Evolutionary conservation across 1,140 invertebrate genomes (phyloP), one percentile per base, ranked within the genome.

Genomic region (Drosophila nigromelanica): DNA sequence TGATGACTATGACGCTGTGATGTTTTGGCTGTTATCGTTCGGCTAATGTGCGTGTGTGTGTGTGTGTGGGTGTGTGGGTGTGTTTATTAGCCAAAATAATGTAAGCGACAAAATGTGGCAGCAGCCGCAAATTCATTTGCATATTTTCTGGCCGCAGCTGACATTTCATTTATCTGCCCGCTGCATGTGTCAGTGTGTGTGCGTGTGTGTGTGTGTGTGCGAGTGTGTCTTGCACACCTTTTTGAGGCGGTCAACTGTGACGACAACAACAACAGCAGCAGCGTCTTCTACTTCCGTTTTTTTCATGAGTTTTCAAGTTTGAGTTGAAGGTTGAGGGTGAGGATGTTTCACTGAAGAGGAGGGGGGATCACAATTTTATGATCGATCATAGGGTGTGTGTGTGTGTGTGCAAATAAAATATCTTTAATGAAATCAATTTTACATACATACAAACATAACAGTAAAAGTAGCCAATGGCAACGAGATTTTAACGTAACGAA

Each of bases 171-270:
- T n/a, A 51, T 51, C 48, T 51, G n/a, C 24, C 14, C 48, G n/a
- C 48, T 35, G 62, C 45, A 76, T 58, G 54, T 62, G 50, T 37
- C 4, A 7, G 11, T n/a, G 37, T 14, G 18, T n/a, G 47, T 42
- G 50, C 15, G 50, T 37, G 33, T 54, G 60, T 47, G 24, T 63
- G 11, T 27, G 58, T 40, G 55, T 51, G 33, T 73, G 24, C 27
- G 14, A 40, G 40, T 59, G 35, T 62, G 63, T 66, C 15, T 40
- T 62, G 59, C 70, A 81, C 78, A 80, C 77, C 60, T 62, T 58
- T 64, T 40, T 58, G 52, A 51, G 67, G 80, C 80, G 80, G 76
- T 82, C 80, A 86, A 87, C 82, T 87, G 81, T 81, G 70, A 86
- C 81, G 81, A 58, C 48, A 70, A 33, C 42, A 58, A 33, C 18